Base-by-base conservation (phyloP, 2,888 invertebrate genomes). In the Apeira syringaria region DNA sequence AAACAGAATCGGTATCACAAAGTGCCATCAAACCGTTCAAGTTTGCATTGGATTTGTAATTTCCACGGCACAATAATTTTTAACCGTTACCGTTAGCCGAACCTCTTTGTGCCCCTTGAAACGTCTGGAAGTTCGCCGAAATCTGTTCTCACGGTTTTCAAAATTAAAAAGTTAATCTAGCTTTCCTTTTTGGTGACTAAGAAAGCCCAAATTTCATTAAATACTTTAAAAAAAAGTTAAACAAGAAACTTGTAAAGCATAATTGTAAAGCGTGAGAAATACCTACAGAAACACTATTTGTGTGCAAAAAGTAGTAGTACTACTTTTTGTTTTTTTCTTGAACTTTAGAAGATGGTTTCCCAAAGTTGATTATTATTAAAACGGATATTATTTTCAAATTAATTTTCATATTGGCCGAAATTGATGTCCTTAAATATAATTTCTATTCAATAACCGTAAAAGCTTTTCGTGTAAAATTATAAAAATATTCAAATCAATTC, bases 31-130 rank as follows among this genome's bases (percentile, higher is more conserved):
- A 78, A 80, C 73, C 80, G 80, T 82, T 80, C 71, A 80, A 84
- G 84, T 86, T 82, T 77, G 83, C 85, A 84, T 86, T 83, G 76
- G 83, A 80, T 81, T 79, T 74, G 73, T 82, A 77, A 86, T 89
- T 87, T 88, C 72, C 78, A 85, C 86, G 88, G 84, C 80, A 86
- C 84, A 83, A 79, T 86, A 84, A 84, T 80, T 87, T 78, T 68
- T 86, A 88, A 87, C 87, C 80, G 88, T 88, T 74, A 62, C 60
- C 61, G 63, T 72, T 74, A n/a, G n/a, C 65, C 68, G 59, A 75
- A 83, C 78, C 64, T 77, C 78, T 82, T 82, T 83, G 74, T 64
- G 59, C 66, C 57, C 60, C 49, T 48, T 59, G 15, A 33, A 38
- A 30, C 39, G 10, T 32, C 37, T 29, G 15, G 7, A 39, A 45